A percentile compares a stretch with the other conserved stretches of the same genome.
phyloP scores from a whole-genome alignment of 2,888 invertebrate genomes.

The Lasioglossum calceatum region DNA sequence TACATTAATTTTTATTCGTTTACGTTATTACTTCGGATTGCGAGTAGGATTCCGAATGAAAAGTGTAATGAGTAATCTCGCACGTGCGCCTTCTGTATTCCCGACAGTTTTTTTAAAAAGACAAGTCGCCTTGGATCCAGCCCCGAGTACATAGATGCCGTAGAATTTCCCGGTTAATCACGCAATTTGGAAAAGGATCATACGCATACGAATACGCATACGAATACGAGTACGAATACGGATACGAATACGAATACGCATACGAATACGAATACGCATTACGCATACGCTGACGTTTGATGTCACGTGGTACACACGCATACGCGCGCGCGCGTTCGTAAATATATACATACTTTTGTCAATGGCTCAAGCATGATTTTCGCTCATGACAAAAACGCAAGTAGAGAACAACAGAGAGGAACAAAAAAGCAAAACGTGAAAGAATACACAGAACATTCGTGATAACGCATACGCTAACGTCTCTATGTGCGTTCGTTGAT shows the following conservation, averaged over 20 bases:
- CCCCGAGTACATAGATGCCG: constrained; percentile 80
- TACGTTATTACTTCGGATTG: constrained; percentile 61
- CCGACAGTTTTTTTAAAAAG: constrained; percentile 83
- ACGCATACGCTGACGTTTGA: constrained; percentile 64
- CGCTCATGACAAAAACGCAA: constrained; percentile 43
- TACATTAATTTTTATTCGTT: constrained; percentile 38
- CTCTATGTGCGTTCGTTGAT: constrained; percentile 67
- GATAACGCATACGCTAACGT: constrained; percentile 36
- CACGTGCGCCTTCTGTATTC: constrained; percentile 82
- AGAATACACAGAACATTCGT: constrained; percentile 40
- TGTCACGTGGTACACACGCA: constrained; percentile 65
- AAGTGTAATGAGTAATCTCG: constrained; percentile 73
- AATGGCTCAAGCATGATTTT: constrained; percentile 61
- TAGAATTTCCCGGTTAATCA: constrained; percentile 77
- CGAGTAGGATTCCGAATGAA: constrained; percentile 60
- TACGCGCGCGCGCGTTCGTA: constrained; percentile 7
- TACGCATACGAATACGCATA: constrained; percentile 64
- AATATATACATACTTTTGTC: constrained; percentile 42
- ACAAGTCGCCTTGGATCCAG: constrained; percentile 81
- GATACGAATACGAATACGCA: not conserved
- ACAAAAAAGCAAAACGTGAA: constrained; percentile 41
- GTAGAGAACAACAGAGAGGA: constrained; percentile 52
- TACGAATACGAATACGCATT: not conserved
- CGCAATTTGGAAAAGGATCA: constrained; percentile 78
- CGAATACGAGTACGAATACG: not conserved